Evolutionary conservation across 2,888 invertebrate species (phyloP).

Genomic region (Drosophila multiciliata): DNA sequence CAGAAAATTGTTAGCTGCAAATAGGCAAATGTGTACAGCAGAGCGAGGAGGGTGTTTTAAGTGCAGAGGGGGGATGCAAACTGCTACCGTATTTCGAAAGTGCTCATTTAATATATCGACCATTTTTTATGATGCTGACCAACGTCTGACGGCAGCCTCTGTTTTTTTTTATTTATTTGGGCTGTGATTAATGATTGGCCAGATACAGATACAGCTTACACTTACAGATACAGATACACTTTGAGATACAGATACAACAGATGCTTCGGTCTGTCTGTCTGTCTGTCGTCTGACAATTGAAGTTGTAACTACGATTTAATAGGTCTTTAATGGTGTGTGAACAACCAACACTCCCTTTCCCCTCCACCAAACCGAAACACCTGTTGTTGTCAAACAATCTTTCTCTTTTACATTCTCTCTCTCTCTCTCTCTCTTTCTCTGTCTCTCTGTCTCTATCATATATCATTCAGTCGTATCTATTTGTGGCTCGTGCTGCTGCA

Average conservation of each 20-base stretch:
- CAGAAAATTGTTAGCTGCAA: constrained; percentile 24
- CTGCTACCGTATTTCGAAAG: constrained; percentile 53
- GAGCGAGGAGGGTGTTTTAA: background rate
- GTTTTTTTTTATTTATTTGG: constrained; percentile 61
- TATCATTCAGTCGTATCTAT: constrained; percentile 48
- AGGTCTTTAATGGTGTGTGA: constrained; percentile 78
- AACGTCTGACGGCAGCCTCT: constrained; percentile 50
- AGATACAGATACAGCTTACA: constrained; percentile 29
- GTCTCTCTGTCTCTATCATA: background rate
- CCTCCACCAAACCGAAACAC: constrained; percentile 59
- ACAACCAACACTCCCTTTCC: constrained; percentile 14
- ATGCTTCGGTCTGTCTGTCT: constrained; percentile 27
- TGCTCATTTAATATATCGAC: constrained; percentile 34
- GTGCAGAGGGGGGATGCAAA: constrained; percentile 17
- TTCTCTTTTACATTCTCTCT: background rate
- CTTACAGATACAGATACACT: constrained; percentile 5
- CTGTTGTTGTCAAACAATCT: constrained; percentile 59
- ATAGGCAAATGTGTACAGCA: constrained; percentile 45
- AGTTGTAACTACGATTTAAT: constrained; percentile 77
- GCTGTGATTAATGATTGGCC: constrained; percentile 66
- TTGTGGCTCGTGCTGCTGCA: constrained; percentile 61
- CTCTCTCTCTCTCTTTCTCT: background rate
- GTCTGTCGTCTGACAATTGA: constrained; percentile 61
- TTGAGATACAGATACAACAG: constrained; percentile 25
- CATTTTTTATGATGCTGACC: constrained; percentile 63